A percentile compares a stretch with the other conserved stretches of the same genome.
These are phyloP conservation scores for Parnassius glacialis DNA, from an alignment of 2,888 invertebrate species.

Conservation along the genomic window DNA sequence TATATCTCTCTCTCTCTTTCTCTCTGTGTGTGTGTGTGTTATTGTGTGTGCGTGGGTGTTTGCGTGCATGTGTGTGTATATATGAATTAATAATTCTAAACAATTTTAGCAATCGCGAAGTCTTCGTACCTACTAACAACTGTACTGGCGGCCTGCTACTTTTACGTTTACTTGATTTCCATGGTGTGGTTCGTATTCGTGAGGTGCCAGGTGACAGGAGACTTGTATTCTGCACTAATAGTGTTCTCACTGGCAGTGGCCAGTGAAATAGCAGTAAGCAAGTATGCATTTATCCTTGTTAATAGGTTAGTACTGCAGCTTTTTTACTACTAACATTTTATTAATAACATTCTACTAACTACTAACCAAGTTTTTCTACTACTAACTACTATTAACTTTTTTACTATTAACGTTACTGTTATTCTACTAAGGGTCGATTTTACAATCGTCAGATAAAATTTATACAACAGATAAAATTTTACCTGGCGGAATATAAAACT, in stretches of 20 bases:
- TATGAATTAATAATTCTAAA: background rate
- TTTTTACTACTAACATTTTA: background rate
- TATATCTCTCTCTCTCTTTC: too few relatives aligned
- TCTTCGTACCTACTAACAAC: slow-evolving; percentile 39
- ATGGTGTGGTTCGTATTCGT: slow-evolving; percentile 48
- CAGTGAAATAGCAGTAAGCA: slow-evolving; percentile 46
- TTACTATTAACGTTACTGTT: too few relatives aligned
- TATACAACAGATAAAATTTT: too few relatives aligned
- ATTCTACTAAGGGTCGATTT: too few relatives aligned
- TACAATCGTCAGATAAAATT: too few relatives aligned
- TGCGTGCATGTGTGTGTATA: too few relatives aligned
- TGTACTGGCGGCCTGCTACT: slow-evolving; percentile 36
- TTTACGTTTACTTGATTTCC: slow-evolving; percentile 49
- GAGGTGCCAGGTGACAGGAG: slow-evolving; percentile 39
- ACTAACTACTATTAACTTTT: too few relatives aligned
- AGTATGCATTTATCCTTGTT: slow-evolving; percentile 45
- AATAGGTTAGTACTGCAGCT: slow-evolving; percentile 39
- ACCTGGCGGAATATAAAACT: too few relatives aligned
- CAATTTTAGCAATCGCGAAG: slow-evolving; percentile 41
- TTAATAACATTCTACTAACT: too few relatives aligned
- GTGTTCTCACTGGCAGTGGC: slow-evolving; percentile 46
- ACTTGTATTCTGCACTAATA: slow-evolving; percentile 40
- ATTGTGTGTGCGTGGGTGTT: too few relatives aligned
- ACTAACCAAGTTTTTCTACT: too few relatives aligned
- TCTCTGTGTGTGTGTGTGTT: too few relatives aligned